Conservation (phyloP, 2,888 invertebrate species). For the Melanargia galathea region DNA sequence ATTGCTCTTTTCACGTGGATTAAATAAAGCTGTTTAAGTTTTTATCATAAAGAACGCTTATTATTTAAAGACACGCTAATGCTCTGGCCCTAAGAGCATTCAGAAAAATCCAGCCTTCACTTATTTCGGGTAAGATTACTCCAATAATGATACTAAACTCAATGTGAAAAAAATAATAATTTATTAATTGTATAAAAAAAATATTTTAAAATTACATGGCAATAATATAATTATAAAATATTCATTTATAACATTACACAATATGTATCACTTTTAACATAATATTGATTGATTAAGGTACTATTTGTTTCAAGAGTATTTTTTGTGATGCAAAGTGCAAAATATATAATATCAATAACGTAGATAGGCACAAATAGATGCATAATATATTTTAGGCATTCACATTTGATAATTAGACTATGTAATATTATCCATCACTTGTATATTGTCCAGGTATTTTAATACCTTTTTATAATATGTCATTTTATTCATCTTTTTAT, state of each 20-base stretch:
- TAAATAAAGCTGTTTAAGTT: no score
- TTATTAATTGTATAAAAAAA: constrained; percentile 47
- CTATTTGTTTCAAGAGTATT: constrained; percentile 14
- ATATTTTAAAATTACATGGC: constrained; percentile 40
- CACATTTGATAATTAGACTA: no score
- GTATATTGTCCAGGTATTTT: no score
- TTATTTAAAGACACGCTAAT: no score
- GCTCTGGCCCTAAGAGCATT: no score
- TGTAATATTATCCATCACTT: no score
- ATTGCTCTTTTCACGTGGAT: no score
- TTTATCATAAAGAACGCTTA: no score
- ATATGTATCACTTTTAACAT: constrained; percentile 34
- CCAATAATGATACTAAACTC: constrained; percentile 35
- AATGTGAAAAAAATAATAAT: constrained; percentile 49
- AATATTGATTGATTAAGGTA: constrained; percentile 28
- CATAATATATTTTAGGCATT: not conserved
- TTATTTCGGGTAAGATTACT: not conserved
- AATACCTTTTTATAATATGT: no score
- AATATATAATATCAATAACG: not conserved
- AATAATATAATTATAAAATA: constrained; percentile 29
- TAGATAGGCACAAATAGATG: no score
- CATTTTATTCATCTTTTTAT: no score
- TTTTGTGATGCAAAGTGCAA: not conserved
- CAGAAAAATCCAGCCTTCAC: no score
- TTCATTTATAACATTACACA: constrained; percentile 18